phyloP scores from a whole-genome alignment of 2,888 invertebrate genomes.

The Deilephila elpenor region DNA sequence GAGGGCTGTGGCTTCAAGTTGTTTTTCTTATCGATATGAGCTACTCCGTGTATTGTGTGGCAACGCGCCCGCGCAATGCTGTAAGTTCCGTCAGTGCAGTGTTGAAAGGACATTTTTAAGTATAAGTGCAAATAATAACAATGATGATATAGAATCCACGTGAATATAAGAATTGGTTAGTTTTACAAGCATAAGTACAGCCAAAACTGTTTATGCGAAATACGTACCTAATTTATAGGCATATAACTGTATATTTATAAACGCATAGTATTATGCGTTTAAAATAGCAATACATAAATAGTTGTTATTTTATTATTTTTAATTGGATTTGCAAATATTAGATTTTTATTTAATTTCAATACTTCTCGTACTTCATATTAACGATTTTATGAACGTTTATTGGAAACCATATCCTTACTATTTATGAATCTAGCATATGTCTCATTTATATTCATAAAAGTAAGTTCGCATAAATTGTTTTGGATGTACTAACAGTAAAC shows the following conservation, averaged over 20 bases:
- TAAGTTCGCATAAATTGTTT: not conserved
- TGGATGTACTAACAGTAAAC: not conserved
- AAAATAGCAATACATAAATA: too few species aligned
- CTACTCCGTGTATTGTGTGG: not conserved
- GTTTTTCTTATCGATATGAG: not conserved
- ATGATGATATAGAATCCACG: not conserved
- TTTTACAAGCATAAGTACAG: constrained; percentile 3
- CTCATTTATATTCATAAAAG: not conserved
- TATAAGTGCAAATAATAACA: constrained; percentile 29
- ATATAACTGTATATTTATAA: too few species aligned
- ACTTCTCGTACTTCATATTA: too few species aligned
- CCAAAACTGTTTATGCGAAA: not conserved
- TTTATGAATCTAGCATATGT: too few species aligned
- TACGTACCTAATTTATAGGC: not conserved
- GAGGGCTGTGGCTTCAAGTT: constrained; percentile 16
- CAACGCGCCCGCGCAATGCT: constrained; percentile 25
- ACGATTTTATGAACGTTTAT: too few species aligned
- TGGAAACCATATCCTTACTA: too few species aligned
- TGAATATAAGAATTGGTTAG: constrained; percentile 9
- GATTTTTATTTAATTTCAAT: too few species aligned
- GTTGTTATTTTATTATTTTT: too few species aligned
- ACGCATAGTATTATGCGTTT: too few species aligned
- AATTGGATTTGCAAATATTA: too few species aligned
- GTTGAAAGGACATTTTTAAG: constrained; percentile 28
- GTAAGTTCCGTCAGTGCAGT: constrained; percentile 26